Base-by-base conservation (phyloP, 2,888 invertebrate genomes). In the Arrhopalites spinosus region DNA sequence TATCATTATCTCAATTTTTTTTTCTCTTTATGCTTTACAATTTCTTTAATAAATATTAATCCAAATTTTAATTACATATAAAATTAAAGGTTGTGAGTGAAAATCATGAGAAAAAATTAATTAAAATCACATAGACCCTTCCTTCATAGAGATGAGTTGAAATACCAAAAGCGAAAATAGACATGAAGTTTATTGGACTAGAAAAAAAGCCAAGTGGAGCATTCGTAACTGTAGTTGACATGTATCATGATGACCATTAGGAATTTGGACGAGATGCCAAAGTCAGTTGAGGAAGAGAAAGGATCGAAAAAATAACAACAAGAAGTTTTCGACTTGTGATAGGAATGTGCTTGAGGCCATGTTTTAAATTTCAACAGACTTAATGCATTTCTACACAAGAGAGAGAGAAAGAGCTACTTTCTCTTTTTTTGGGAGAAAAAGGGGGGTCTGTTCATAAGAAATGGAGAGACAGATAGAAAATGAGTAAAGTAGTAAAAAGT, bases 401-500 rank as follows among this genome's bases (percentile, higher is more conserved):
- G 20, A 43, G 67, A 23, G 25, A 23, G 61, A 59, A 20, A 20
- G 23, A 7, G 36, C 36, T 36, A 11, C 36, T 36, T n/a, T 11
- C 36, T 36, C 36, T 36, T 36, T 36, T 36, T n/a, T n/a, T 2
- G 61, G n/a, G 29, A 20, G 30, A 70, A 50, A 70, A 45, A 47
- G 50, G 29, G 17, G 25, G 69, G 53, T 25, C 36, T 7, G 36
- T 36, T 36, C 36, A 69, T 36, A 69, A 45, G 67, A 29, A 45
- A 69, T n/a, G 47, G 25, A 69, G 53, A 53, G 67, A 15, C 50
- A 53, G 69, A 20, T 1, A 17, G 56, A 29, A 30, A 70, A 27
- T n/a, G 25, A 71, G 71, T 15, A 59, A 59, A 71, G 36, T 36
- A 43, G 61, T 59, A 61, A 71, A 71, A 71, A 56, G 71, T 15